Evolutionary conservation across 2,888 invertebrate genomes (phyloP).

Genomic region (Silvanus unidentatus): DNA sequence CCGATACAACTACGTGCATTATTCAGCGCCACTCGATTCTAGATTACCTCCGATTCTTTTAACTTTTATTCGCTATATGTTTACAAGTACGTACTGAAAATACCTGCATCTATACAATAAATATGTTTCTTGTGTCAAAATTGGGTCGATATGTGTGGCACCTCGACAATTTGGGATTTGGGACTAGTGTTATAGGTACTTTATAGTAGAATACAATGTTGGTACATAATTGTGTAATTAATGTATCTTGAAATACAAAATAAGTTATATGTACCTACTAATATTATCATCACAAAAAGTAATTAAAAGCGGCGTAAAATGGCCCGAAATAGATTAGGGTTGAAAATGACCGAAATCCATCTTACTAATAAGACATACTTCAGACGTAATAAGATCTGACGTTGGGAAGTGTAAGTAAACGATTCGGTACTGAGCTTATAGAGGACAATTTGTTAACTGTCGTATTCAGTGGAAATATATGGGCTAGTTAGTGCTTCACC

Average conservation of each 20-base stretch:
- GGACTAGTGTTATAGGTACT: background rate
- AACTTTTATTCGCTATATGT: slow-evolving; percentile 28
- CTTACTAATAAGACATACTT: slow-evolving; percentile 43
- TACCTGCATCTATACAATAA: background rate
- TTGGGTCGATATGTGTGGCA: no score
- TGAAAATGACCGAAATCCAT: slow-evolving; percentile 30
- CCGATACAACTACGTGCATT: slow-evolving; percentile 35
- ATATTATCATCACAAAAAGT: no score
- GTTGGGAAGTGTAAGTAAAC: slow-evolving; percentile 41
- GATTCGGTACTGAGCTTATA: slow-evolving; percentile 37
- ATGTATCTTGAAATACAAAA: background rate
- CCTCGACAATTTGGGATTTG: background rate
- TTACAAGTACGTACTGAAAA: slow-evolving; percentile 24
- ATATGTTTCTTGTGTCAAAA: background rate
- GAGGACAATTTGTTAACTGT: slow-evolving; percentile 43
- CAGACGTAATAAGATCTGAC: slow-evolving; percentile 37
- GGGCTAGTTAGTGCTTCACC: slow-evolving; percentile 27
- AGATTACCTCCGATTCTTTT: slow-evolving; percentile 36
- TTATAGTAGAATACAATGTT: no score
- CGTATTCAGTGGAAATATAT: slow-evolving; percentile 39
- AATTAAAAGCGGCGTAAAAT: no score
- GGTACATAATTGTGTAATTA: no score
- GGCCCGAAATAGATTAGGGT: no score
- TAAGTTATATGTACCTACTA: no score
- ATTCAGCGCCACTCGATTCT: slow-evolving; percentile 36